A percentile compares a stretch with the other conserved stretches of the same genome.
phyloP scores from a whole-genome alignment of 2,113 vertebrate genomes.

The Nannospalax galili region DNA sequence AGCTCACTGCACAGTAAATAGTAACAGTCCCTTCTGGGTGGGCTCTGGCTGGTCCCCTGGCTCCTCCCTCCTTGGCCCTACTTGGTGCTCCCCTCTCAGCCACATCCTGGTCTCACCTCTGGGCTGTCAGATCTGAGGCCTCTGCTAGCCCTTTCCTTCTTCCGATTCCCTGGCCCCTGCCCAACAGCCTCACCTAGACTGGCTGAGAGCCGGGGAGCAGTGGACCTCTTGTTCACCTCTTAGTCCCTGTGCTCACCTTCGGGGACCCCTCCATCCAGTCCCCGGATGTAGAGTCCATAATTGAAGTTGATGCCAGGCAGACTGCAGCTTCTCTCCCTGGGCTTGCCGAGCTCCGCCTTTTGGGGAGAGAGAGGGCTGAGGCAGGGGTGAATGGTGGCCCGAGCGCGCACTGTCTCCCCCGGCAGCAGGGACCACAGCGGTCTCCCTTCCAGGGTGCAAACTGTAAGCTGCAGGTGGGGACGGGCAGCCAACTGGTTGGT shows the following conservation, averaged over 20 bases:
- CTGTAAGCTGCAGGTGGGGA: neutral
- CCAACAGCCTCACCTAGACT: neutral
- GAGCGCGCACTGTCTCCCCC: neutral
- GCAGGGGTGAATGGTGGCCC: neutral
- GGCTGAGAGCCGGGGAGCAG: neutral
- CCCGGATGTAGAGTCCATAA: slow-evolving; percentile 83
- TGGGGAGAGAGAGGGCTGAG: neutral
- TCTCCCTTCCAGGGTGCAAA: neutral
- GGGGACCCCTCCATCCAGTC: slow-evolving; percentile 88
- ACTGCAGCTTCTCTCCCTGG: slow-evolving; percentile 82
- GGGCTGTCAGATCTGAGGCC: neutral
- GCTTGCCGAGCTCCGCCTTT: slow-evolving; percentile 89
- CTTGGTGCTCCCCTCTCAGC: neutral
- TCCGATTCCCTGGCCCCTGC: neutral
- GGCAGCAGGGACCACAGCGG: neutral
- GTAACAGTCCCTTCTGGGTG: neutral
- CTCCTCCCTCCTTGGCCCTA: fast-evolving
- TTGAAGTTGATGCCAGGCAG: slow-evolving; percentile 88
- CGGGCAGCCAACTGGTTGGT: neutral
- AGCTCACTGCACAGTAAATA: fast-evolving
- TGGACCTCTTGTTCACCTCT: neutral
- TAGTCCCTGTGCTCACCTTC: slow-evolving; percentile 84
- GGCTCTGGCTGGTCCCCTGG: neutral
- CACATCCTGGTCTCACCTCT: neutral
- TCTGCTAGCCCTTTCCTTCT: fast-evolving